Evolutionary conservation across 2,888 invertebrate species (phyloP), one percentile per base, ranked within the genome.

Genomic region (Tuta absoluta): DNA sequence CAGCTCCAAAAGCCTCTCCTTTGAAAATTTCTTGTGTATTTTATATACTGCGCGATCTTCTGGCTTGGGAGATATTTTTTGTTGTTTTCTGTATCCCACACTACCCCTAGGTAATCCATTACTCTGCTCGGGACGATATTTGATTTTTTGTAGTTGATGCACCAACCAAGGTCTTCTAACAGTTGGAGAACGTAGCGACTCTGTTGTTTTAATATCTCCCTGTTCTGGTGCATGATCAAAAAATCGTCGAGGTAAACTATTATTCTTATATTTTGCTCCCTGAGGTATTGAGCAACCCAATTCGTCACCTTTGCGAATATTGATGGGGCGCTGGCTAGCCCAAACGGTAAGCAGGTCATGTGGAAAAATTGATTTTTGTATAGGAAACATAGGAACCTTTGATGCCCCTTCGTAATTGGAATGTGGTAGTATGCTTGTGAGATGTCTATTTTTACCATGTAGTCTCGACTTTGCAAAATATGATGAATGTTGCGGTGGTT

Each of bases 251-350:
- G 24, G 41, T 5, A 59, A 7, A 19, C 41, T 0, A 11, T 41
- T 41, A 19, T 37, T 23, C 11, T 1, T 38, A 17, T 19, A 2
- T 21, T 19, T 38, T 5, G 5, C 8, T 10, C 37, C 7, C 2
- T 7, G 1, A 58, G 23, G 12, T 41, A 23, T 12, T 14, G 10
- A 8, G 59, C 38, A 0, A 59, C 2, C 59, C 59, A 59, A 59
- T 59, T 59, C 4, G 59, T 59, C 0, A 59, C 12, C 12, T 23
- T 38, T 12, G 59, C 59, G 41, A 59, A 59, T 4, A n/a, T n/a
- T 14, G 41, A 38, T 4, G 59, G 59, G 23, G 59, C 59, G 19
- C 38, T 41, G 21, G 59, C 38, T 4, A 59, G n/a, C 1, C 59
- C 59, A 8, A 59, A 59, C 0, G 59, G 59, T 0, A 59, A 41